Evolutionary conservation across 2,888 invertebrate species (phyloP), one percentile per base, ranked within the genome.

Genomic region (Caenorhabditis angaria): DNA sequence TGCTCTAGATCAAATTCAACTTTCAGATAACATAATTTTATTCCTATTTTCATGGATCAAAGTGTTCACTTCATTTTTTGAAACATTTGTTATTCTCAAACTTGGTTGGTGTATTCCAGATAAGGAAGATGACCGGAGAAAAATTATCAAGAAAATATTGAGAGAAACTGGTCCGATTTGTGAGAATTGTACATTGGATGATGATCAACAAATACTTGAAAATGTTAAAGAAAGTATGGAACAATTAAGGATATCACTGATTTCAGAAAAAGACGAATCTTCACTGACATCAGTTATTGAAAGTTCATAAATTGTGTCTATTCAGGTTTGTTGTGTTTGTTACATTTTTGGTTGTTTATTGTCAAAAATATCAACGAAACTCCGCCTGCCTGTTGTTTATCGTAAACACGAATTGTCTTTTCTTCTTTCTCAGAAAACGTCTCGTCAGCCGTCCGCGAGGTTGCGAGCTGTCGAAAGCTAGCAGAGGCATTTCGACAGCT

Each of bases 111-210:
- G 41, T 12, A 14, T 41, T 3, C 18, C 41, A 14, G 41, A 41
- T 14, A 18, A 41, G 3, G 41, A 41, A 18, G 41, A 41, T 18
- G 41, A 41, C 18, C 14, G 18, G 18, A 41, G 18, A 41, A 6
- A 18, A 14, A 41, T 18, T 18, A 41, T 41, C 6, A 41, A 41
- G 3, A 41, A 41, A 41, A 18, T 41, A 18, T 18, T 41, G 18
- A 12, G 41, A 41, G 41, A 41, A 14, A 41, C 10, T 41, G 41
- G 41, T 12, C 14, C 18, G 18, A 18, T 2, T 18, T 41, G 10
- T 41, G 18, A 3, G 14, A 57, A 60, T 35, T 70, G 41, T 41
- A 41, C 6, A 41, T 18, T 12, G 6, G 41, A 41, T 5, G 41
- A 41, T 3, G 41, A 41, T 14, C 10, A 18, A 18, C 14, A 41